These are phyloP conservation scores for Danio aesculapii DNA, from an alignment of 2,797 vertebrate species.

Conservation along the genomic window DNA sequence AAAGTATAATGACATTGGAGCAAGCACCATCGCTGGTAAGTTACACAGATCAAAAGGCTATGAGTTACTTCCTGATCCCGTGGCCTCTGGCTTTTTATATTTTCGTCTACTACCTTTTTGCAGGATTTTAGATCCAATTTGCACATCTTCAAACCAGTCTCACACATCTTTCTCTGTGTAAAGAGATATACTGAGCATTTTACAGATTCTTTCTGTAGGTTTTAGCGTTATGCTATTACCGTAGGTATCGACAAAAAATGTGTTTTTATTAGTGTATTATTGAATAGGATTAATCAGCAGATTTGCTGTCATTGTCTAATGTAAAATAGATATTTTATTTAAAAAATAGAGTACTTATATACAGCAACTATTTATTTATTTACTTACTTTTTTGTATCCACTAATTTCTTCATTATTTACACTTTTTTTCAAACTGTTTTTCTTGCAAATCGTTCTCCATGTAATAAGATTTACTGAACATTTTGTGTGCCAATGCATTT, in stretches of 20 bases:
- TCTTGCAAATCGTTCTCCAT: too few relatives aligned
- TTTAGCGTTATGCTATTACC: not conserved
- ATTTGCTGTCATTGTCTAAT: not conserved
- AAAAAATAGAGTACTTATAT: too few relatives aligned
- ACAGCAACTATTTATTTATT: too few relatives aligned
- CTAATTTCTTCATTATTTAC: too few relatives aligned
- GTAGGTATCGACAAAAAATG: not conserved
- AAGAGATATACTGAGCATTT: not conserved
- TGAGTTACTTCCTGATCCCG: slow-evolving; percentile 23
- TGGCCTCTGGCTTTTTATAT: slow-evolving; percentile 47
- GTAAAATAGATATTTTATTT: too few relatives aligned
- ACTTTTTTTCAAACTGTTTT: too few relatives aligned
- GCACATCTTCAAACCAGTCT: slow-evolving; percentile 59
- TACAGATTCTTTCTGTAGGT: not conserved
- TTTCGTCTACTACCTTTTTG: slow-evolving; percentile 30
- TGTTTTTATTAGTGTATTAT: not conserved
- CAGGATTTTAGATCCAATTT: slow-evolving; percentile 76
- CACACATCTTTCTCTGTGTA: not conserved
- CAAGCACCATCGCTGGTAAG: slow-evolving; percentile 62
- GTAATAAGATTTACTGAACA: too few relatives aligned
- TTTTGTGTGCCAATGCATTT: not conserved
- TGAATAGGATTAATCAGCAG: not conserved
- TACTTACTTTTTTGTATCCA: too few relatives aligned
- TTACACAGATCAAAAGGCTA: slow-evolving; percentile 63
- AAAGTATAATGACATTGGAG: slow-evolving; percentile 66